Conservation (phyloP, 2,113 vertebrate species). For the Phaethornis superciliosus region DNA sequence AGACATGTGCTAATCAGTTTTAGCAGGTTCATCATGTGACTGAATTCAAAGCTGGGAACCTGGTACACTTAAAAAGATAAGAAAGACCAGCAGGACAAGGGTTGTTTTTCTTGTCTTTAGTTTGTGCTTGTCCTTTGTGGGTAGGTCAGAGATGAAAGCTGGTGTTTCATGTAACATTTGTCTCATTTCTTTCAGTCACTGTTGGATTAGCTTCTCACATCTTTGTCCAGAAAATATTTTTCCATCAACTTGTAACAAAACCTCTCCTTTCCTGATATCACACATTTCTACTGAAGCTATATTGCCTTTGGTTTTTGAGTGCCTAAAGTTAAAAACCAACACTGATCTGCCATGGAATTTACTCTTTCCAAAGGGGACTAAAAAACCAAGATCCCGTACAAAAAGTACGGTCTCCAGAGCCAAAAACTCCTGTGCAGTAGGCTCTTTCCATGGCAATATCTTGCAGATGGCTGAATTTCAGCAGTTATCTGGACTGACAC, state of each 20-base stretch:
- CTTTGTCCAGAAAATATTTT: constrained; percentile 21
- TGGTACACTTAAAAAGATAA: constrained; percentile 21
- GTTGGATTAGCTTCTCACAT: constrained; percentile 20
- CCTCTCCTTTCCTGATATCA: neutral
- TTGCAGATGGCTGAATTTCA: constrained; percentile 28
- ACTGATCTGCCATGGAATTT: neutral
- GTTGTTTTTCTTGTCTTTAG: constrained; percentile 29
- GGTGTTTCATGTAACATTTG: neutral
- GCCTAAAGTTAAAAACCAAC: neutral
- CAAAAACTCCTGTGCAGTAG: neutral
- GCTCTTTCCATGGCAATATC: neutral
- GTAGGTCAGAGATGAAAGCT: constrained; percentile 31
- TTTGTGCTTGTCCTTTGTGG: neutral
- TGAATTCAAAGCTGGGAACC: constrained; percentile 42
- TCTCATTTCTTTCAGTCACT: constrained; percentile 26
- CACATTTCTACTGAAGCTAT: neutral
- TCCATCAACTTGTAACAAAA: constrained; percentile 25
- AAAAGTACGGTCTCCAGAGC: neutral
- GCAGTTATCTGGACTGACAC: neutral
- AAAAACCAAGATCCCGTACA: neutral
- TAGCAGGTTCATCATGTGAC: neutral
- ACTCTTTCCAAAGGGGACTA: neutral
- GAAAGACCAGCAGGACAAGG: neutral
- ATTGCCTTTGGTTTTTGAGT: neutral
- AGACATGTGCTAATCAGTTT: constrained; percentile 17